Percentiles rank a stretch among this genome's conserved stretches.
Evolutionary conservation across 2,113 vertebrate genomes (phyloP).

Genomic region (Ctenomys sociabilis): DNA sequence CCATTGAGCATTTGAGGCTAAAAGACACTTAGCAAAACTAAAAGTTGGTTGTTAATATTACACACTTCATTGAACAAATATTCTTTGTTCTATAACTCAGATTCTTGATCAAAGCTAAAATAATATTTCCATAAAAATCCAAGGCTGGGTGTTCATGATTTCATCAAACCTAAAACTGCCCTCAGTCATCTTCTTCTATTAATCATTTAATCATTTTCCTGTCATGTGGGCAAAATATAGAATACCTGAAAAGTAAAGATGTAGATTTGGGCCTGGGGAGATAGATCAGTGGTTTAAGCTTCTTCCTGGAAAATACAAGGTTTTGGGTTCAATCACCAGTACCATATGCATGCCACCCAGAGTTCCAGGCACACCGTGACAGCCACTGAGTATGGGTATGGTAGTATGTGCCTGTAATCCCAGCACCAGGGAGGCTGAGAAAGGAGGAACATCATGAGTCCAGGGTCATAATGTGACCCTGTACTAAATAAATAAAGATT

Average conservation of each 20-base stretch:
- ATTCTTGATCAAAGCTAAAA: neutral
- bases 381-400: too few relatives aligned
- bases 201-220: neutral
- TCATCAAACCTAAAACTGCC: neutral
- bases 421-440: too few relatives aligned
- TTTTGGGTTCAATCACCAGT: too few relatives aligned
- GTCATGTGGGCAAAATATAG: neutral
- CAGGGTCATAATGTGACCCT: too few relatives aligned
- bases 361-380: too few relatives aligned
- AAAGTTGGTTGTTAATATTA: neutral
- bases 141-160: neutral
- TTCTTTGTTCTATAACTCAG: neutral
- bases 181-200: neutral
- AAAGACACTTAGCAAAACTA: constrained; percentile 5
- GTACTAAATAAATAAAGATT: too few relatives aligned
- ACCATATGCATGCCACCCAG: too few relatives aligned
- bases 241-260: neutral
- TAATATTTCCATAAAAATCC: neutral
- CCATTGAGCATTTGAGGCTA: neutral
- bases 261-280: neutral
- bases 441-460: too few relatives aligned
- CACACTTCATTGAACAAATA: constrained; percentile 12
- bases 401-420: too few relatives aligned
- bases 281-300: too few relatives aligned
- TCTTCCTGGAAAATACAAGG: too few relatives aligned